Evolutionary conservation across 2,797 vertebrate species (phyloP).

Genomic region (Delichon dasypus): DNA sequence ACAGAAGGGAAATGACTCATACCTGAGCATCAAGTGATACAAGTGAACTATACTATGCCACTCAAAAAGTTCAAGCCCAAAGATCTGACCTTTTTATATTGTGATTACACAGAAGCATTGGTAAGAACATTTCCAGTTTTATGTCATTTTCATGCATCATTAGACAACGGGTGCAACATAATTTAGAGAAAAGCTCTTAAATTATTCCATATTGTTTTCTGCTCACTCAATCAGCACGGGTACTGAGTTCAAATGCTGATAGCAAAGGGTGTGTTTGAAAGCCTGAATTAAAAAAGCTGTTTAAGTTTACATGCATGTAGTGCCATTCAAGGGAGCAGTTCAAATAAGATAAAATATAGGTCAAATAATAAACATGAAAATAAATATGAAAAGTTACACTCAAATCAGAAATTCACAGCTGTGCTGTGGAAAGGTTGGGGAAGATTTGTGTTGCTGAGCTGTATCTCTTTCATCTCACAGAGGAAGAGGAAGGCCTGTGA

Average conservation of each 20-base stretch:
- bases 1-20: not conserved
- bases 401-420: not conserved
- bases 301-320: not conserved
- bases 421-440: not conserved
- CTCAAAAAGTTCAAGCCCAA: conserved; percentile 8
- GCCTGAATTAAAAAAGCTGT: not conserved
- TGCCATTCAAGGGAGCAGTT: not conserved
- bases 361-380: not conserved
- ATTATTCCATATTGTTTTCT: conserved; percentile 13
- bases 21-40: not conserved
- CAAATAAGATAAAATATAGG: not conserved
- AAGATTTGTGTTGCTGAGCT: not conserved
- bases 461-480: not conserved
- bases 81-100: not conserved
- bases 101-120: not conserved
- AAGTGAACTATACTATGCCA: not conserved
- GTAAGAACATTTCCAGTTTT: conserved; percentile 12
- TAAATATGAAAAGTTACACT: not conserved
- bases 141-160: not conserved
- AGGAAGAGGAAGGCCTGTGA: not conserved
- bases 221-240: not conserved
- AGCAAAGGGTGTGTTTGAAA: not conserved
- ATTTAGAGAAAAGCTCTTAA: conserved; percentile 25
- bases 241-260: not conserved
- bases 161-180: conserved; percentile 21